Conservation (phyloP, 1,140 invertebrate species). For the Grapholita molesta region DNA sequence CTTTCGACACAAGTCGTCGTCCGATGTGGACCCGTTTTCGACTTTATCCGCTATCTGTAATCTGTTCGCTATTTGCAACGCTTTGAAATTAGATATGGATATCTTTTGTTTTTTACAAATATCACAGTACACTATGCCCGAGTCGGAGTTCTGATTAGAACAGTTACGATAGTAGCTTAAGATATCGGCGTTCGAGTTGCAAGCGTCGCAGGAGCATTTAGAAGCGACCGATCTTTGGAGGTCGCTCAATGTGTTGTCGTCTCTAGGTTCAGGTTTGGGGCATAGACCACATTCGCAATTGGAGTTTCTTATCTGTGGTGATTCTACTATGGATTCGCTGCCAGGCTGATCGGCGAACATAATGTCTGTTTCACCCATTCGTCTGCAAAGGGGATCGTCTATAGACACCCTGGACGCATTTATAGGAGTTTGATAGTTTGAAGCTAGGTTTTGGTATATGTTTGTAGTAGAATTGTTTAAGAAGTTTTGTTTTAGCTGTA, state of each 20-base stretch:
- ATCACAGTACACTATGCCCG: conserved; percentile 72
- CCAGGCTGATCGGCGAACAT: conserved; percentile 67
- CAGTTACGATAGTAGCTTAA: conserved; percentile 64
- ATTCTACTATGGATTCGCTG: conserved; percentile 45
- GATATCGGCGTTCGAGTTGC: conserved; percentile 66
- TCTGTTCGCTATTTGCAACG: conserved; percentile 71
- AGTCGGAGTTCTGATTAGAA: conserved; percentile 57
- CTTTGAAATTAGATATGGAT: conserved; percentile 70
- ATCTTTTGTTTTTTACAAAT: conserved; percentile 75
- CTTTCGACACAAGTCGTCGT: conserved; percentile 70
- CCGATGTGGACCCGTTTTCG: conserved; percentile 53
- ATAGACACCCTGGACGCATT: conserved; percentile 56
- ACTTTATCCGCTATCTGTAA: conserved; percentile 58
- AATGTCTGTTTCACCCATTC: conserved; percentile 61
- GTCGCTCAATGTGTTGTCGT: conserved; percentile 65
- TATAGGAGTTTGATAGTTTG: conserved; percentile 56
- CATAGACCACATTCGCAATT: conserved; percentile 71
- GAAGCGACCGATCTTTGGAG: conserved; percentile 67
- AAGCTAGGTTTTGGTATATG: conserved; percentile 61
- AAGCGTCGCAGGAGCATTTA: conserved; percentile 66
- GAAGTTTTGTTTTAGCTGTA: conserved; percentile 74
- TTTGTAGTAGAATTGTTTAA: conserved; percentile 65
- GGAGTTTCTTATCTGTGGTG: conserved; percentile 48
- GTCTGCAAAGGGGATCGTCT: conserved; percentile 59
- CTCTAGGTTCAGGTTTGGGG: conserved; percentile 53